These are phyloP conservation scores for Polypedilum pembai DNA, from an alignment of 1,140 invertebrate species.

Conservation along the genomic window DNA sequence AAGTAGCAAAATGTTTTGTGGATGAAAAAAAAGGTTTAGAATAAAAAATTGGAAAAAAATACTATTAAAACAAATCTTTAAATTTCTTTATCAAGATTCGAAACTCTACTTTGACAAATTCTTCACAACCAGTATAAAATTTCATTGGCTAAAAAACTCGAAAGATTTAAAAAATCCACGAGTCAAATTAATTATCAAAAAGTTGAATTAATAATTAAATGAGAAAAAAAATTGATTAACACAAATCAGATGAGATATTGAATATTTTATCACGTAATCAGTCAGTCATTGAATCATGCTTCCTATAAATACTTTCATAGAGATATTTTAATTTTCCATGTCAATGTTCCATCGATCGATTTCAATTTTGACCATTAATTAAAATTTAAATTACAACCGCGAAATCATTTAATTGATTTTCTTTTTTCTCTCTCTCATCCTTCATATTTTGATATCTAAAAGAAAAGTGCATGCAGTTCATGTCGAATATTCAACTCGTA, in stretches of 20 bases:
- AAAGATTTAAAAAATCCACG: no score
- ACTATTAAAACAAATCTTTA: no score
- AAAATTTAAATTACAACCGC: constrained; percentile 6
- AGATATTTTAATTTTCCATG: constrained; percentile 5
- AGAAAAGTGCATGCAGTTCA: no score
- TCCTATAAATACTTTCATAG: neutral
- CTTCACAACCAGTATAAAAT: no score
- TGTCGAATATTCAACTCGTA: no score
- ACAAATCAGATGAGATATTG: neutral
- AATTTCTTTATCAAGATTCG: no score
- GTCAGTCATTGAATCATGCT: no score
- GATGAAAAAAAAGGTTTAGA: no score
- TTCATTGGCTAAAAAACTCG: no score
- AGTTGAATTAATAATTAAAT: neutral
- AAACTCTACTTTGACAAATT: no score
- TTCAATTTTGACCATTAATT: neutral
- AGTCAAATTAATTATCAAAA: neutral
- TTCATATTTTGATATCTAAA: neutral
- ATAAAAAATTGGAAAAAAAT: no score
- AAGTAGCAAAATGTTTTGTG: neutral
- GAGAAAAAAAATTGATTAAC: constrained; percentile 19
- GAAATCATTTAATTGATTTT: constrained; percentile 6
- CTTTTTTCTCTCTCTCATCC: neutral
- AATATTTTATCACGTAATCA: neutral
- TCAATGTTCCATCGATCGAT: neutral